Percentiles rank a stretch among this genome's conserved stretches.
These are phyloP conservation scores for Chrysomallon squamiferum DNA, from an alignment of 1,140 invertebrate genomes.

Conservation along the genomic window DNA sequence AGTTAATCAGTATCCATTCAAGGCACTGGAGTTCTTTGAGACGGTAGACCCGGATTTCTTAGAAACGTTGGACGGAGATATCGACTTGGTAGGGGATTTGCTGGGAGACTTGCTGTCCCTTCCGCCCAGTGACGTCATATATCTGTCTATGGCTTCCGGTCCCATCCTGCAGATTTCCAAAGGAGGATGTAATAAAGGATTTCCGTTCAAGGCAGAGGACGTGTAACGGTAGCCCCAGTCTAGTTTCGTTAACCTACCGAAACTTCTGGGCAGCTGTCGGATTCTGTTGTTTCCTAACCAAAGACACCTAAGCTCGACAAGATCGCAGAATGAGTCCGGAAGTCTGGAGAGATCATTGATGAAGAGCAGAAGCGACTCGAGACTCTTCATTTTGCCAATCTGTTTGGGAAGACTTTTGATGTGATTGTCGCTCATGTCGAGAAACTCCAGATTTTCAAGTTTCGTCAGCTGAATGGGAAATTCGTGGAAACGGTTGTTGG, in stretches of 20 bases:
- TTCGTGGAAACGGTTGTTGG: constrained; percentile 61
- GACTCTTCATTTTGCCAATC: constrained; percentile 53
- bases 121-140: constrained; percentile 13
- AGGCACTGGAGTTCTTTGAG: neutral
- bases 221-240: constrained; percentile 59
- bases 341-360: constrained; percentile 55
- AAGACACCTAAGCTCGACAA: constrained; percentile 53
- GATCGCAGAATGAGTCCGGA: constrained; percentile 54
- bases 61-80: too few species aligned
- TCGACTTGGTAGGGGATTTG: too few species aligned
- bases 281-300: constrained; percentile 62
- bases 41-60: neutral
- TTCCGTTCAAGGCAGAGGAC: constrained; percentile 58
- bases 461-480: constrained; percentile 54
- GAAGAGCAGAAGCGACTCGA: constrained; percentile 57
- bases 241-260: constrained; percentile 52
- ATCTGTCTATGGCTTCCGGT: constrained; percentile 37
- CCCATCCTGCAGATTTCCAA: constrained; percentile 60
- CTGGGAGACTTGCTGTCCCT: neutral
- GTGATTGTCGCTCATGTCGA: constrained; percentile 60
- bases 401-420: constrained; percentile 40
- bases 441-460: constrained; percentile 53
- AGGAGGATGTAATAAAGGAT: constrained; percentile 58
- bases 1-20: constrained; percentile 3
- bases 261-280: constrained; percentile 49